Percentiles rank a stretch among this genome's conserved stretches.
These are phyloP conservation scores for Sebastolobus altivelis DNA, from an alignment of 2,797 vertebrate species.

Conservation along the genomic window DNA sequence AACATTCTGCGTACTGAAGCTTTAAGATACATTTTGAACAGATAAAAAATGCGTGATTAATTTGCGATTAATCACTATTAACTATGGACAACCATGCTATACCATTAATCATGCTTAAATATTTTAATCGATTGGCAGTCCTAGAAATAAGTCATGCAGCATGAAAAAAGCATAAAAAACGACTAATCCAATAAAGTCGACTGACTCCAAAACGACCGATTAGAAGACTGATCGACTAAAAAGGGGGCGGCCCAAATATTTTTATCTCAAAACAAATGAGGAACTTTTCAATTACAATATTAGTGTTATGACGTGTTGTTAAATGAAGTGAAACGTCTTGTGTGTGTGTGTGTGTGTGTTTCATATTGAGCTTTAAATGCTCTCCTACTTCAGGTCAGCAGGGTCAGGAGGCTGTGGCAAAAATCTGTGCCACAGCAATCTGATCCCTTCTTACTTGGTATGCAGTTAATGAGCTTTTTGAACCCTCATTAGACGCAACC, in stretches of 20 bases:
- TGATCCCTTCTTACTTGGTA: conserved; percentile 76
- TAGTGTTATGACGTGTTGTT: neutral
- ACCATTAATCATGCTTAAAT: no score
- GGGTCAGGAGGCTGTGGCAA: conserved; percentile 46
- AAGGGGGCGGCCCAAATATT: no score
- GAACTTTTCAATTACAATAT: neutral
- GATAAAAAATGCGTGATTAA: no score
- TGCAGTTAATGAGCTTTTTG: conserved; percentile 84
- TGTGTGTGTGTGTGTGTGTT: neutral
- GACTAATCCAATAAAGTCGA: neutral
- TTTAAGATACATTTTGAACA: no score
- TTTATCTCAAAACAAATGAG: neutral
- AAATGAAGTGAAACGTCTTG: neutral
- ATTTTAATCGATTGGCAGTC: no score
- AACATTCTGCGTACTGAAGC: no score
- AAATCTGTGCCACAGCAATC: conserved; percentile 62
- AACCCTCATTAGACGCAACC: conserved; percentile 76
- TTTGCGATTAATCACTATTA: no score
- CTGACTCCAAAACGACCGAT: neutral
- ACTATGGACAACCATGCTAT: no score
- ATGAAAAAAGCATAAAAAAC: neutral
- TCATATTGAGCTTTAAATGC: conserved; percentile 14
- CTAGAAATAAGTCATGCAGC: neutral
- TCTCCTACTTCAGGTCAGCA: conserved; percentile 34
- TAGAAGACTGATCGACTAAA: neutral